Base-by-base conservation (phyloP, 1,140 invertebrate genomes). In the Anadara kagoshimensis region DNA sequence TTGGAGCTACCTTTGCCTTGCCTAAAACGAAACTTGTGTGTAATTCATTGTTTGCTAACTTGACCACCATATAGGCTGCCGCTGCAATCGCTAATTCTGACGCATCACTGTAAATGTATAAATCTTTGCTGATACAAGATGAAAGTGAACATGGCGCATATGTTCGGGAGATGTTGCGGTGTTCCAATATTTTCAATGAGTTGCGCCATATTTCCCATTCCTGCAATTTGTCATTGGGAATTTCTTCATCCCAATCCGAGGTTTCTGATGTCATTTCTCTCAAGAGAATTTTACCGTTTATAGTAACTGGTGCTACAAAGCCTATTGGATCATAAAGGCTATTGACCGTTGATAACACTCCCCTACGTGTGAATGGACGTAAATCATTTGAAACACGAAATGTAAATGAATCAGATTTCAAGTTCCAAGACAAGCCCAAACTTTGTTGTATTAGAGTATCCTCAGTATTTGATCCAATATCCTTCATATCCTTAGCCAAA, bases 51-150 rank as follows among this genome's bases (percentile, higher is more conserved):
- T 53, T 36, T 14, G 14, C 5, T 44, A 41, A 59, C 18, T 63
- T 62, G 8, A 69, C 20, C 41, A 80, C 69, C 14, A 87, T 57
- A 54, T 85, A 86, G n/a, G n/a, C 75, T 51, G 67, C 66, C 24
- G 64, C 66, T 11, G 66, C 49, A 49, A 78, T 74, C 8, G 67
- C 75, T n/a, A 56, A 36, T 47, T 72, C 57, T 0, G 75, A 77
- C 11, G 71, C 75, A 56, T 78, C 75, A 7, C 29, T 44, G 44
- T 64, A 77, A 10, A 76, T 59, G 51, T 76, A 70, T 12, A 79
- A n/a, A 54, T 79, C 64, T 14, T n/a, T 16, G 24, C 16, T 88
- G 84, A 70, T 89, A 86, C 86, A 88, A 90, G 62, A 75, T 81
- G 11, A 87, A 5, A 58, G 83, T 80, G 54, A 63, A 26, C 57